A percentile compares a stretch with the other conserved stretches of the same genome.
Conservation (phyloP, 1,140 invertebrate genomes). For the Anastrepha ludens region DNA sequence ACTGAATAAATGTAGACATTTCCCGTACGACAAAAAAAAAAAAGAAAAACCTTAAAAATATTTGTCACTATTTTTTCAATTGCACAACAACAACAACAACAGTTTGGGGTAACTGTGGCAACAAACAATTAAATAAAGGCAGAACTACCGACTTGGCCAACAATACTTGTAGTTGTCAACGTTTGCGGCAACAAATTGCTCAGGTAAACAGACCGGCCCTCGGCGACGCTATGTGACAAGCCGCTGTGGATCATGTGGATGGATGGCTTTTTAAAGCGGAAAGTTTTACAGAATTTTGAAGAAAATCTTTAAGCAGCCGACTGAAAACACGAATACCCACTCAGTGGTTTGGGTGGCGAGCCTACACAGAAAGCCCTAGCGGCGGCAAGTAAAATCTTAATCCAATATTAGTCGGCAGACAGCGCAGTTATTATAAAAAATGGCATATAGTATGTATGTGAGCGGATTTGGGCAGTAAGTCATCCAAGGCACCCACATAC, state of each 20-base stretch:
- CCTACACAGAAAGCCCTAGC: background rate
- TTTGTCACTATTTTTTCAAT: background rate
- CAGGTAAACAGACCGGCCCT: background rate
- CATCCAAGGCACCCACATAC: background rate
- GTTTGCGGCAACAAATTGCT: background rate
- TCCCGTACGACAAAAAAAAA: background rate
- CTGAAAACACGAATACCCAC: too few species aligned
- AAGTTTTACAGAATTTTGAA: too few species aligned
- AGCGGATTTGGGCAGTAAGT: background rate
- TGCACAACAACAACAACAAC: background rate
- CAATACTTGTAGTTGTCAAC: background rate
- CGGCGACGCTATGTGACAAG: too few species aligned
- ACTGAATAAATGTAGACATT: constrained; percentile 10
- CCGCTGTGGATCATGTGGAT: too few species aligned
- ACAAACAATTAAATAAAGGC: background rate
- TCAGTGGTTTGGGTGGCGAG: too few species aligned
- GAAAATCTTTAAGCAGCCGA: background rate
- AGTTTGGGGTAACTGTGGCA: background rate
- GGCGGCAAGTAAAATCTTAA: background rate
- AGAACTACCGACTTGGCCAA: background rate
- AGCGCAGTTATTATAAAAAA: background rate
- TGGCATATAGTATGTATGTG: background rate
- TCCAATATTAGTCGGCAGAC: background rate
- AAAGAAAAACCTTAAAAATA: background rate
- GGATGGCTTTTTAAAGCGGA: too few species aligned